Evolutionary conservation across 2,797 vertebrate species (phyloP).

Genomic region (Pantherophis alleghaniensis): DNA sequence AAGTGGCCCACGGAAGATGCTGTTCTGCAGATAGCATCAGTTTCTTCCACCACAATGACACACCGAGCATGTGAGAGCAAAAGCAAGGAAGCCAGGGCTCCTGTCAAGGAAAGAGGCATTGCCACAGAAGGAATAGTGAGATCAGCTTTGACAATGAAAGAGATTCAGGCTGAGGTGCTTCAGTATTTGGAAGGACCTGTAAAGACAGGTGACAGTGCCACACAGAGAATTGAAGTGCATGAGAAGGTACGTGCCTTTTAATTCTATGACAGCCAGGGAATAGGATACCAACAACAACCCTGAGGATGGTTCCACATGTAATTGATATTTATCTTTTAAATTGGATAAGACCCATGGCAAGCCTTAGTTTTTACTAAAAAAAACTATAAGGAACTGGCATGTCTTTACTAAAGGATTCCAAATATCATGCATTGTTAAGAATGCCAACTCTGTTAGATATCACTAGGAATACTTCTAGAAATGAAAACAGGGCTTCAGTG

Average conservation of each 20-base stretch:
- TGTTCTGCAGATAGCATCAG: fast-evolving
- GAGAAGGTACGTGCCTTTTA: conserved; percentile 14
- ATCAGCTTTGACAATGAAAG: background rate
- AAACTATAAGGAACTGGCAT: background rate
- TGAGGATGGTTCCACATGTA: background rate
- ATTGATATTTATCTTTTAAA: background rate
- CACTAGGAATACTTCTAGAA: background rate
- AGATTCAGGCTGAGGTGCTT: background rate
- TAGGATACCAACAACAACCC: background rate
- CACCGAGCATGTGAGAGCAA: fast-evolving
- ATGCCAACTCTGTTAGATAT: background rate
- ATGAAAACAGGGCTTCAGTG: background rate
- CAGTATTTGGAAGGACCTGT: background rate
- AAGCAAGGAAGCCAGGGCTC: background rate
- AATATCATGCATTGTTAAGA: background rate
- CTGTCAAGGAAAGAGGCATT: background rate
- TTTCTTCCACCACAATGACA: background rate
- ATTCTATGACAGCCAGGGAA: background rate
- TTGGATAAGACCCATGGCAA: background rate
- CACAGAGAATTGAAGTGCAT: background rate
- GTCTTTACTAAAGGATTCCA: no score
- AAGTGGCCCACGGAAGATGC: conserved; percentile 4
- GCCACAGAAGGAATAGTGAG: background rate
- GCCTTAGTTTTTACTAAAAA: background rate
- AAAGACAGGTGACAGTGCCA: background rate